These are phyloP conservation scores for Cryptotermes secundus DNA, from an alignment of 1,140 invertebrate genomes.

Conservation along the genomic window DNA sequence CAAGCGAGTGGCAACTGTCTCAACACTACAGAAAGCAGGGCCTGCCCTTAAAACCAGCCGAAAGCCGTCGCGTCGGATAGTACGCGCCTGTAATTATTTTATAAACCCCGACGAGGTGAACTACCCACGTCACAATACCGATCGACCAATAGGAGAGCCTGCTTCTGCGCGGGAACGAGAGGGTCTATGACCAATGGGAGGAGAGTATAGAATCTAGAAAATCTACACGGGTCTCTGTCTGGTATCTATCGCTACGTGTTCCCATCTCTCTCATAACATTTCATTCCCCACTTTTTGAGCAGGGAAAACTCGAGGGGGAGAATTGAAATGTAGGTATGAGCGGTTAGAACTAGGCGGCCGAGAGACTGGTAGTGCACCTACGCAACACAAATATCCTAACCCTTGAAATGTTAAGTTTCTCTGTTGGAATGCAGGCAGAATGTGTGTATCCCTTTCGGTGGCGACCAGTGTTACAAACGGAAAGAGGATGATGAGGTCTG, in stretches of 20 bases:
- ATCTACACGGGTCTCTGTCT: constrained; percentile 4
- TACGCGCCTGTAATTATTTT: constrained; percentile 16
- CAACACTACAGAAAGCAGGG: neutral
- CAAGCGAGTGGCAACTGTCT: neutral
- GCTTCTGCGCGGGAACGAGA: constrained; percentile 15
- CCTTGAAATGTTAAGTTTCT: neutral
- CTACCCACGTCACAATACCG: constrained; percentile 2
- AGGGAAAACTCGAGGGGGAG: neutral
- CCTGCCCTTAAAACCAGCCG: neutral
- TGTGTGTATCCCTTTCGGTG: neutral
- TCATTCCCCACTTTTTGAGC: neutral
- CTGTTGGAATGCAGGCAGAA: neutral
- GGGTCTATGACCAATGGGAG: neutral
- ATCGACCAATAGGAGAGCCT: neutral
- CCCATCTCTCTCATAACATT: neutral
- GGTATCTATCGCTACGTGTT: neutral
- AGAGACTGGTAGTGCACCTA: neutral
- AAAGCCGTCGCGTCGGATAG: neutral
- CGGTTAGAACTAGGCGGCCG: neutral
- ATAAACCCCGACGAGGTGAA: neutral
- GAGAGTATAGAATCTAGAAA: constrained; percentile 3
- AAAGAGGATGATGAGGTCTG: neutral
- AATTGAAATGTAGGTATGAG: neutral
- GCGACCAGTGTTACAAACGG: neutral
- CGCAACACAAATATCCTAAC: neutral